Evolutionary conservation across 2,797 vertebrate genomes (phyloP), one percentile per base, ranked within the genome.

Genomic region (Discoglossus pictus): DNA sequence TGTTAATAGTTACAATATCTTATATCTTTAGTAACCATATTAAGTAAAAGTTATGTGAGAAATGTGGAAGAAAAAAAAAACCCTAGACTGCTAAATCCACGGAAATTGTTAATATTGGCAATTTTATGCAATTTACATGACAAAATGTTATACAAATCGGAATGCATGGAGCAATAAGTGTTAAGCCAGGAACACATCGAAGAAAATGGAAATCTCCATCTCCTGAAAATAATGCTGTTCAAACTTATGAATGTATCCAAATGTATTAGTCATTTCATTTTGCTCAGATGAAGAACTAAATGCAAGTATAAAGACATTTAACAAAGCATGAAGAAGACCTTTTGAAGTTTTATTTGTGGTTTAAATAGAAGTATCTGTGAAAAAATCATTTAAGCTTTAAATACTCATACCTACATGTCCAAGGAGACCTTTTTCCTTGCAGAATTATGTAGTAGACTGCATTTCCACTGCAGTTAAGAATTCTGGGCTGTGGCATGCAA

Each of bases 111-210:
- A 62, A 63, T 70, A 70, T 70, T 70, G 59, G 67, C 51, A 56
- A 63, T 63, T 48, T 58, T 21, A 56, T 42, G 25, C 12, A 44
- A 64, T 64, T 71, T 71, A 71, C 60, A 71, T 64, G 67, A 70
- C 58, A 38, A 68, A 70, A 58, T 50, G 43, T 64, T 39, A 51
- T 42, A 64, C 68, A 58, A 64, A 56, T 44, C 24, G 68, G 61
- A 71, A 71, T 71, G 68, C 47, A 64, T 64, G 68, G 61, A 55
- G 35, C 18, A 23, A 34, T 51, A 71, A 52, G 61, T 71, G 68
- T 50, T 64, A 71, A 71, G 68, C 68, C 68, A 71, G 43, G 36
- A 56, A 71, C 60, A 71, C 61, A 50, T 63, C 68, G 63, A 71
- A 23, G 50, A 71, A 58, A 56, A 59, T 23, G 53, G 53, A 66